Conservation (phyloP, 2,113 vertebrate genomes). For the Spilogale gracilis region DNA sequence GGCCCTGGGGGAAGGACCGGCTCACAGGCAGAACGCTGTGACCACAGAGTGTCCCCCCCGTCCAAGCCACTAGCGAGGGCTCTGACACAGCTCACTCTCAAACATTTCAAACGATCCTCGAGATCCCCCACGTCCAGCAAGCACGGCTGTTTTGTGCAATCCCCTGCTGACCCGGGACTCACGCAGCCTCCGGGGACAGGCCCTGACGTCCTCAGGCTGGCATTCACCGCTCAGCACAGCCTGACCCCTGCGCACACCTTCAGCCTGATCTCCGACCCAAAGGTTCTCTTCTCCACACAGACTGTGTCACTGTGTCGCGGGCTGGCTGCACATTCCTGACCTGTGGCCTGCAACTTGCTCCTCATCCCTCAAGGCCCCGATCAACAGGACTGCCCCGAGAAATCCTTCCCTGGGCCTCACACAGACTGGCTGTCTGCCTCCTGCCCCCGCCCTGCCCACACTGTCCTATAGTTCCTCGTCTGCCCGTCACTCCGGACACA, state of each 20-base stretch:
- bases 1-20: neutral
- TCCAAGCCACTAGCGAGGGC: neutral
- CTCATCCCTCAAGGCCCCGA: neutral
- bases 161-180: neutral
- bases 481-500: neutral
- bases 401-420: neutral
- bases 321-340: neutral
- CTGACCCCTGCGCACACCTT: neutral
- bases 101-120: neutral
- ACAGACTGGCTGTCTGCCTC: neutral
- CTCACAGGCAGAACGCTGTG: no score
- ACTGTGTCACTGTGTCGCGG: neutral
- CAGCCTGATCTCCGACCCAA: neutral
- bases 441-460: neutral
- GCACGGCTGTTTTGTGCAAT: neutral
- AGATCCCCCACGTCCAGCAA: neutral
- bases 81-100: neutral
- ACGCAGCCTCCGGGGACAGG: neutral
- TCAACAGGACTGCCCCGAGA: neutral
- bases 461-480: neutral
- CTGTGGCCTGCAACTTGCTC: neutral
- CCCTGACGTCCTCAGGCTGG: neutral
- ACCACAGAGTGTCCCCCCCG: neutral
- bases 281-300: neutral
- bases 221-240: rapidly evolving